Evolutionary conservation across 1,140 invertebrate species (phyloP).

Genomic region (Apis cerana): DNA sequence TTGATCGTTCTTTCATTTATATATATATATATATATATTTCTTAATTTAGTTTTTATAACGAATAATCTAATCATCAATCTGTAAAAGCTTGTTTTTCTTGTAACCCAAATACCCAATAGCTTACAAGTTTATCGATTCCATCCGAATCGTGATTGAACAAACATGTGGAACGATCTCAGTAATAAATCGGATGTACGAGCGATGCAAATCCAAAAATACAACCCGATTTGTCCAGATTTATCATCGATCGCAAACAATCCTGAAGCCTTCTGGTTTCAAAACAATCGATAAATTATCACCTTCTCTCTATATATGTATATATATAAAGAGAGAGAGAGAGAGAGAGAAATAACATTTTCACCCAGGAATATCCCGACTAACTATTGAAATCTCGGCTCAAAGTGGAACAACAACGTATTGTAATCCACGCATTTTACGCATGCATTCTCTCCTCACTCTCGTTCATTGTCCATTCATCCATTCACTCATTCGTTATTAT

Average conservation of each 20-base stretch:
- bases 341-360: not conserved
- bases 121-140: conserved; percentile 3
- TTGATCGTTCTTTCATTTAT: no score
- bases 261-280: not conserved
- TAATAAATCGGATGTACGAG: conserved; percentile 1
- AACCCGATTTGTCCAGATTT: not conserved
- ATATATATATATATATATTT: no score
- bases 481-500: no score
- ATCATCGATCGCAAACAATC: not conserved
- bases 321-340: not conserved
- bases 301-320: no score
- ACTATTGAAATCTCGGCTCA: not conserved
- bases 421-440: not conserved
- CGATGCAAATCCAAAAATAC: conserved; percentile 14
- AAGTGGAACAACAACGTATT: not conserved
- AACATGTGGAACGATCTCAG: not conserved
- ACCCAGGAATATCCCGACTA: not conserved
- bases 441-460: not conserved
- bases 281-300: not conserved
- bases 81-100: not conserved
- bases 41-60: no score
- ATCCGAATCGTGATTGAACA: not conserved
- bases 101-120: not conserved
- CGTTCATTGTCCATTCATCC: not conserved
- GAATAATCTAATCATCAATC: not conserved